Evolutionary conservation across 2,113 vertebrate genomes (phyloP), one percentile per base, ranked within the genome.

Genomic region (Sorex fumeus): DNA sequence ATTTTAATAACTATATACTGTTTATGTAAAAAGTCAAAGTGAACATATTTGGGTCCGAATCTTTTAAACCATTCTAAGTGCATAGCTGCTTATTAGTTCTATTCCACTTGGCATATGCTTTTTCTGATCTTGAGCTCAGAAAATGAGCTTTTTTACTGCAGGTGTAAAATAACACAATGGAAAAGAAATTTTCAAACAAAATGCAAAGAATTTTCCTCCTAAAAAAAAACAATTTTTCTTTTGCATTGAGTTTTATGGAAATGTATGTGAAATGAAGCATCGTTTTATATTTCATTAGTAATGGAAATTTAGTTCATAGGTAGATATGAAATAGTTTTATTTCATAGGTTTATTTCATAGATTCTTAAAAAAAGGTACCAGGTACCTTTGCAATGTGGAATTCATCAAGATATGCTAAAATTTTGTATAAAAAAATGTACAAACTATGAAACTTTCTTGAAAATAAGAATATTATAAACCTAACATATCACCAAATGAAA

Each of bases 161-260:
- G 3, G 30, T 64, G 10, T 86, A 91, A 84, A 74, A 66, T 66
- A 87, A 27, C 3, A 8, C 6, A 69, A 40, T 27, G 1, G 76
- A 40, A 62, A 45, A 94, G 90, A 8, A 64, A 70, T 57, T 77
- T 72, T 15, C 25, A 85, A 9, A 72, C 71, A 83, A 76, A 81
- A 40, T 3, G 91, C 4, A 76, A 36, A 23, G 15, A 3, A 84
- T 91, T 84, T 82, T 84, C 28, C 57, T 74, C 25, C 18, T 45
- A n/a, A n/a, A n/a, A n/a, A n/a, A n/a, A 76, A 36, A 23, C 11
- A 3, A 84, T 91, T 84, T 82, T 84, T 27, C 57, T 74, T 21
- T 13, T 45, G 53, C 18, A 53, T 82, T 88, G 40, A 88, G 21
- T 81, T 79, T 71, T 90, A 30, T n/a, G 3, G 1, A 72, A 92